Evolutionary conservation across 2,113 vertebrate genomes (phyloP), one percentile per base, ranked within the genome.

Genomic region (Nesoenas mayeri): DNA sequence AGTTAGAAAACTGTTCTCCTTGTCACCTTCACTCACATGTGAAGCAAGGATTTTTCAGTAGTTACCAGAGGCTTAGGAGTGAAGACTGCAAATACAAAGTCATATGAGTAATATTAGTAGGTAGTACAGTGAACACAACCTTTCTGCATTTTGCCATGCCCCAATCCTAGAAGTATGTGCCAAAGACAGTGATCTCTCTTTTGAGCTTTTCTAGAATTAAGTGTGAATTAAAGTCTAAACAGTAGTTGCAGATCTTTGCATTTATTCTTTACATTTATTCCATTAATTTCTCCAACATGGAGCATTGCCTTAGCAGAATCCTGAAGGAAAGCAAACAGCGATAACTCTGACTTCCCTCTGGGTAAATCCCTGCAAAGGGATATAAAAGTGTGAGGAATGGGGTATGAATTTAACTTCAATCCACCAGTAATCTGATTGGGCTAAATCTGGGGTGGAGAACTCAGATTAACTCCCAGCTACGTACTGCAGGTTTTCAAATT

Each of bases 361-460:
- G 29, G 60, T 78, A 91, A 88, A 47, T 80, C 12, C n/a, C 47
- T 81, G 69, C 16, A 75, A 88, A 86, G 34, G 38, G 36, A 50
- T 73, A 94, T 65, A 38, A 73, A 90, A 70, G 38, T 73, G 44
- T 51, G 71, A 82, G 47, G 22, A 47, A 88, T 56, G 56, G 67
- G 32, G 21, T 92, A 90, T 79, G 83, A 90, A 88, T 93, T 93
- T 79, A 38, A 5, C 48, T 94, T 90, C 90, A 90, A 15, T 84
- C 72, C 48, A 67, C 24, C 26, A 56, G 38, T 91, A 95, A 79
- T 88, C 78, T 89, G 57, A 72, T 31, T 82, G 70, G 69, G 64
- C 56, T 91, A 90, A 95, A 94, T 90, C 85, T 84, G 15, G 44
- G 72, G 79, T 74, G 82, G 74, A 95, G 71, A 53, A 87, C 73